These are phyloP conservation scores for Heliconius ismenius DNA, from an alignment of 2,888 invertebrate species.

Conservation along the genomic window DNA sequence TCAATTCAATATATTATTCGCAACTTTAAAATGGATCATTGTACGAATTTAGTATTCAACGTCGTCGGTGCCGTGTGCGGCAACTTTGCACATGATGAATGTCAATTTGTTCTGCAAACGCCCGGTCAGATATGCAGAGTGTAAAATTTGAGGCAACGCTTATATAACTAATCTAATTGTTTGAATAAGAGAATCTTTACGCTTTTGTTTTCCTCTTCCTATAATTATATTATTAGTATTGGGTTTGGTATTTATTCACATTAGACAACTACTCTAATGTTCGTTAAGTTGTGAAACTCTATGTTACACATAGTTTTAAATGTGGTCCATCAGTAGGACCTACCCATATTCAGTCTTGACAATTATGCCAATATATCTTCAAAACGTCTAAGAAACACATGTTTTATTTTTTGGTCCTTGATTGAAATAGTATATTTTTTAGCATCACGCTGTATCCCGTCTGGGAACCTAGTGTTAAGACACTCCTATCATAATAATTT, in stretches of 20 bases:
- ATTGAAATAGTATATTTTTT: too few species aligned
- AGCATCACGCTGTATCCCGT: too few species aligned
- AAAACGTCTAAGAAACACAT: too few species aligned
- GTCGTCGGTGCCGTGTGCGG: constrained; percentile 28
- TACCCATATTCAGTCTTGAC: too few species aligned
- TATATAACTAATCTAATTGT: constrained; percentile 13
- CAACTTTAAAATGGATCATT: constrained; percentile 11
- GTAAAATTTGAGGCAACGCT: constrained; percentile 15
- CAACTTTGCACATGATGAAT: constrained; percentile 46
- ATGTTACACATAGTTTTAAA: too few species aligned
- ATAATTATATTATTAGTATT: not conserved
- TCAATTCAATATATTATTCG: constrained; percentile 13
- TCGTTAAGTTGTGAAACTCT: not conserved
- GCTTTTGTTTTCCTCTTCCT: not conserved
- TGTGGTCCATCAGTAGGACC: too few species aligned
- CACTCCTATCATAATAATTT: too few species aligned
- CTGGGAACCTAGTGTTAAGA: too few species aligned
- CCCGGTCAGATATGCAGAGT: constrained; percentile 14
- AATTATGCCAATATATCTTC: too few species aligned
- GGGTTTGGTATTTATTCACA: not conserved
- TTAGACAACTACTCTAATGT: too few species aligned
- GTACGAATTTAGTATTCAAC: constrained; percentile 23
- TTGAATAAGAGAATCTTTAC: not conserved
- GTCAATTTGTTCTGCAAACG: constrained; percentile 36
- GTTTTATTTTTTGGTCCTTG: too few species aligned